Base-by-base conservation (phyloP, 1,140 invertebrate genomes). In the Meloidogyne hapla region DNA sequence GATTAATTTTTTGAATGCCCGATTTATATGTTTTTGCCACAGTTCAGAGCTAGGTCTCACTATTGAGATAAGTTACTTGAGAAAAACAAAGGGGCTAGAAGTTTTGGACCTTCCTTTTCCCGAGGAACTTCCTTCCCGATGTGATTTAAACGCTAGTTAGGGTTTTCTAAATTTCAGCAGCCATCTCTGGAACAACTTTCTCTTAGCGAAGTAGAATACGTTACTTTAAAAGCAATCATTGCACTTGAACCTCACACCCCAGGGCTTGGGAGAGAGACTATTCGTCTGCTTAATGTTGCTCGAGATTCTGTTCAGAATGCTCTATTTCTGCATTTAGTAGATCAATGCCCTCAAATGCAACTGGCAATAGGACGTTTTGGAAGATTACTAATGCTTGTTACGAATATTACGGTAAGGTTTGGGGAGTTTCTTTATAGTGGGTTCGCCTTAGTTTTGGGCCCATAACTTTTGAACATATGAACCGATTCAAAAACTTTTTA, bases 141-240 rank as follows among this genome's bases (percentile, higher is more conserved):
- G n/a, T n/a, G n/a, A n/a, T n/a, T n/a, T n/a, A n/a, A n/a, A n/a
- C n/a, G n/a, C n/a, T n/a, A n/a, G n/a, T n/a, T n/a, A n/a, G n/a
- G n/a, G 13, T 21, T 33, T 25, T 73, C 23, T 28, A 25, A n/a
- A 21, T 67, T 79, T 61, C 26, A 79, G 45, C 70, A 73, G 12
- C 70, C 70, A 4, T 73, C 70, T 28, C 13, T 77, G 74, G 69
- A 77, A 48, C 66, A 78, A 23, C 28, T 81, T 18, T 45, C 66
- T 28, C 26, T 83, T 45, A 81, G 42, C 2, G 81, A 81, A 66
- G 75, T 74, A 15, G 84, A 85, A 69, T 83, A 83, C 68, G 83
- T 85, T 13, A 76, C 72, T n/a, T 42, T 85, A 74, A 85, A 85
- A 72, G 84, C 84, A 6, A 85, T 85, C 68, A 80, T 87, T 42